Conservation (phyloP, 2,888 invertebrate species). For the Tiliacea citrago region DNA sequence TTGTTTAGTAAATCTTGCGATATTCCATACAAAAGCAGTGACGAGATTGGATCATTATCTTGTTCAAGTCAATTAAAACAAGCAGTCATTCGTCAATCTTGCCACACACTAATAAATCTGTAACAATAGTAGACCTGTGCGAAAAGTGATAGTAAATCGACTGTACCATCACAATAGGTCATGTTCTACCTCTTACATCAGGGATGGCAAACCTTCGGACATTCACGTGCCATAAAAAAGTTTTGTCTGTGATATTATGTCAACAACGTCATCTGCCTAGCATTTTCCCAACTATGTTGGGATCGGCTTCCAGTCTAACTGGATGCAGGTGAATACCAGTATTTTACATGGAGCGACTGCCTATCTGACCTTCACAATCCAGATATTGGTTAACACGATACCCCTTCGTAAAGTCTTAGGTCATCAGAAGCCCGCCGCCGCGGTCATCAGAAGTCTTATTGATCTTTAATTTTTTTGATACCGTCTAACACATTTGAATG, state of each 20-base stretch:
- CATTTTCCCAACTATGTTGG: neutral
- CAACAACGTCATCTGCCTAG: neutral
- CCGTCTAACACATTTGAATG: neutral
- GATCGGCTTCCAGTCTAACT: neutral
- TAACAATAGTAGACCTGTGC: constrained; percentile 35
- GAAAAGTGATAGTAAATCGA: constrained; percentile 48
- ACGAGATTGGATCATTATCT: constrained; percentile 13
- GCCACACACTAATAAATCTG: constrained; percentile 47
- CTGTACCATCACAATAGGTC: constrained; percentile 34
- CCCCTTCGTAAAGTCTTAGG: neutral
- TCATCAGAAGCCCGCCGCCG: too few species aligned
- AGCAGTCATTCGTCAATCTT: constrained; percentile 17
- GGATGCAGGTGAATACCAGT: neutral
- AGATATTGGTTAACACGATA: too few species aligned
- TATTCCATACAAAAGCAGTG: neutral
- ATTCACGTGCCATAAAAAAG: too few species aligned
- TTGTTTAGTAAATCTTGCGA: neutral
- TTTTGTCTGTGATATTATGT: neutral
- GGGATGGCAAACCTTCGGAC: constrained; percentile 22
- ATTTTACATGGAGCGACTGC: neutral
- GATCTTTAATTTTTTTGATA: too few species aligned
- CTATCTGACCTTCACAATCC: neutral
- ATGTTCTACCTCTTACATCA: constrained; percentile 44
- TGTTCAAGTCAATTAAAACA: constrained; percentile 36
- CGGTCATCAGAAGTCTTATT: too few species aligned